These are phyloP conservation scores for Coenobita brevimanus DNA, from an alignment of 1,140 invertebrate genomes.

Conservation along the genomic window DNA sequence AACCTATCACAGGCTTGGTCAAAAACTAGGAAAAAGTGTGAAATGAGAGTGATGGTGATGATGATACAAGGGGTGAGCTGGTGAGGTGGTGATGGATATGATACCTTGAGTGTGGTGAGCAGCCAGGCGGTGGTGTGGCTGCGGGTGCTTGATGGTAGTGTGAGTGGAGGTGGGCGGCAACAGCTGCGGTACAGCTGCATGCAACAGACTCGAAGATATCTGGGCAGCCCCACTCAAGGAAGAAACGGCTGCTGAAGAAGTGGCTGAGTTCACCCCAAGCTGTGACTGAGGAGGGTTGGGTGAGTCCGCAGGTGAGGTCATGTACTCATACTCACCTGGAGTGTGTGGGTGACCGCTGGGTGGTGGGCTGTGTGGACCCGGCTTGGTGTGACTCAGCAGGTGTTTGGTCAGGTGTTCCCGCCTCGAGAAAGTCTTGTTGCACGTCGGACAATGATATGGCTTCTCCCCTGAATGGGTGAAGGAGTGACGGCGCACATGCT, in stretches of 20 bases:
- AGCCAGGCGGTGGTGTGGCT: constrained; percentile 48
- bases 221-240: constrained; percentile 41
- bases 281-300: constrained; percentile 53
- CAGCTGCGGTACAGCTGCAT: constrained; percentile 62
- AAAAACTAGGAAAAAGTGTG: not conserved
- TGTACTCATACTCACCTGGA: constrained; percentile 69
- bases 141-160: constrained; percentile 43
- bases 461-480: constrained; percentile 80
- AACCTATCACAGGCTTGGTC: no score
- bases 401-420: constrained; percentile 70
- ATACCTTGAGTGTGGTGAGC: constrained; percentile 58
- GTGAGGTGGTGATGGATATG: constrained; percentile 14
- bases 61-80: not conserved
- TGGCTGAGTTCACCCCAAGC: constrained; percentile 2
- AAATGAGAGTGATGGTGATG: not conserved
- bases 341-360: constrained; percentile 62
- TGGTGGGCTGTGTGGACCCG: constrained; percentile 64
- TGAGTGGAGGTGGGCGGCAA: constrained; percentile 41
- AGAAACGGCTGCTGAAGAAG: constrained; percentile 34
- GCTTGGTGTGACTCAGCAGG: constrained; percentile 66
- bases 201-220: constrained; percentile 49
- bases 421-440: constrained; percentile 67
- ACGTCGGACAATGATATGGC: constrained; percentile 88
- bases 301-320: constrained; percentile 65
- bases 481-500: constrained; percentile 69